Conservation (phyloP, 1,140 invertebrate species). For the Drosophila nasuta region DNA sequence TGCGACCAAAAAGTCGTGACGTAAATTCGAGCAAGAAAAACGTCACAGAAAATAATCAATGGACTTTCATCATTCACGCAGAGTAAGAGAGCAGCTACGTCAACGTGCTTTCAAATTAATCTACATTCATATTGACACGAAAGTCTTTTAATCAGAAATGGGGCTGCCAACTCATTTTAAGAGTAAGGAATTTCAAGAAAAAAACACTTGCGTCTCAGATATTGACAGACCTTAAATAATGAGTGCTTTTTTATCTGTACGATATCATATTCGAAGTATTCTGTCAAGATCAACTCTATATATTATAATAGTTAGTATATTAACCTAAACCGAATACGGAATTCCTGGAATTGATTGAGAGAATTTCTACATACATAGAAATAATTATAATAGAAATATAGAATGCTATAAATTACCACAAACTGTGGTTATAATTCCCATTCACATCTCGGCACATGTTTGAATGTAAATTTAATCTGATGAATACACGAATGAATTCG, state of each 20-base stretch:
- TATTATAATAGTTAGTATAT: too few relatives aligned
- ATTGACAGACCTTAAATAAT: too few relatives aligned
- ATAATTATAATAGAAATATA: background rate
- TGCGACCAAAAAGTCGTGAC: too few relatives aligned
- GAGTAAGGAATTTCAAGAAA: too few relatives aligned
- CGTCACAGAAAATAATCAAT: slow-evolving; percentile 7
- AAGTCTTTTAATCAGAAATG: too few relatives aligned
- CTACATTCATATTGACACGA: too few relatives aligned
- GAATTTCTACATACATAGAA: background rate
- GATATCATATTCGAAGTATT: too few relatives aligned
- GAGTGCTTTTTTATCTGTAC: too few relatives aligned
- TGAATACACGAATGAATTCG: background rate
- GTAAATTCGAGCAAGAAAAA: background rate
- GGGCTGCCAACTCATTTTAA: too few relatives aligned
- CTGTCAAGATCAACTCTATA: background rate
- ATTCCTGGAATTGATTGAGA: background rate
- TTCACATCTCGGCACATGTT: background rate
- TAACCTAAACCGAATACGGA: background rate
- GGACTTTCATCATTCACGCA: background rate
- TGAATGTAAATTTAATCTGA: background rate
- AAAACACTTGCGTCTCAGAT: too few relatives aligned
- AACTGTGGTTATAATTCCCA: background rate
- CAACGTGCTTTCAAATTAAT: too few relatives aligned
- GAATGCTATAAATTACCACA: background rate
- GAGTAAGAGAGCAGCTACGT: background rate